Evolutionary conservation across 1,140 invertebrate species (phyloP), one percentile per base, ranked within the genome.

Genomic region (Nasonia longicornis): DNA sequence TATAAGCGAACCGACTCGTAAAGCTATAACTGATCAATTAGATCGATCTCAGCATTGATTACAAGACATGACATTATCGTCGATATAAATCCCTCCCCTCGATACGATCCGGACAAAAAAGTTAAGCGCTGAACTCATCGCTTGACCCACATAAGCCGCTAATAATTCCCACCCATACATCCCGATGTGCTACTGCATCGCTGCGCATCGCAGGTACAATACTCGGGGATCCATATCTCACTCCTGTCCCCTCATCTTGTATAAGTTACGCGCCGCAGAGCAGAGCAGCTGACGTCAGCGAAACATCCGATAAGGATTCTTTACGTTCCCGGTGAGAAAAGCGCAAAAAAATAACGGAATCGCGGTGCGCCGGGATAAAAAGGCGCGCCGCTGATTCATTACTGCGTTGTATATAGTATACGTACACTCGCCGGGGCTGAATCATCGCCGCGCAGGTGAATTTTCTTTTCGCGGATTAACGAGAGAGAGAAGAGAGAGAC

Each of bases 221-320:
- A 67, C 20, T 6, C 48, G 14, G 11, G 58, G 31, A 66, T 77
- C 20, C 35, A 26, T 77, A 77, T 77, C 75, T 77, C 63, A 11
- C 29, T 42, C 45, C 16, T 16, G 11, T 16, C n/a, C 38, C 22
- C 7, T 22, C 38, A 8, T 48, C 7, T 72, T 12, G 31, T 42
- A 26, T 26, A 42, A 42, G 72, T n/a, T n/a, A 29, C 71, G 42
- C 2, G 71, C 42, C 29, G 63, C 63, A n/a, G 14, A 7, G 16
- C 64, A 52, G 48, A 48, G 26, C 1, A 7, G 14, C 14, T 66
- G 29, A 67, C 38, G 64, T 67, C 52, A 67, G 64, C 38, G n/a
- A 67, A 29, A 67, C 31, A 77, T 77, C 64, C 31, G 71, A 80
- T 74, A 74, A 79, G 78, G 66, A 72, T 79, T 52, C 64, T 63